Evolutionary conservation across 2,113 vertebrate genomes (phyloP).

Genomic region (Forbesichthys agassizii): DNA sequence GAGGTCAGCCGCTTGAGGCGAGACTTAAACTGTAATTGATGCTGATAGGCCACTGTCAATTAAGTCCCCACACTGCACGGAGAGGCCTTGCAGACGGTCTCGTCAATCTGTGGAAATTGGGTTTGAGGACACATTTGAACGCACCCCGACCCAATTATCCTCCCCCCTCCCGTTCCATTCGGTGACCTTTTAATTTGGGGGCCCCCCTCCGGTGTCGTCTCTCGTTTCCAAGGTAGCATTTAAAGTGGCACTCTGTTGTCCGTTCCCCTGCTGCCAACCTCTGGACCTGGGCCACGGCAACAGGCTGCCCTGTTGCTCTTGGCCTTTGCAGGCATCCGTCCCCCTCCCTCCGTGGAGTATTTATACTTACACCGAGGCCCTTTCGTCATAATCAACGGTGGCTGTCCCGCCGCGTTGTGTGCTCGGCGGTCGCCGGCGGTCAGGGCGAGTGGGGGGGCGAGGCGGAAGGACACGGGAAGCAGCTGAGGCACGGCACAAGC

Average conservation of each 20-base stretch:
- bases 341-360: conserved; percentile 40
- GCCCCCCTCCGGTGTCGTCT: conserved; percentile 44
- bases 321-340: conserved; percentile 21
- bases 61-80: conserved; percentile 23
- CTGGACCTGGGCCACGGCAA: conserved; percentile 40
- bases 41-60: conserved; percentile 45
- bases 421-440: conserved; percentile 62
- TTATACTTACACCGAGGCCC: conserved; percentile 49
- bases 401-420: conserved; percentile 58
- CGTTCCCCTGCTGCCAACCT: conserved; percentile 45
- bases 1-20: conserved; percentile 71
- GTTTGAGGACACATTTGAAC: conserved; percentile 19
- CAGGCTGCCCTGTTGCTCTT: conserved; percentile 49
- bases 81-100: neutral
- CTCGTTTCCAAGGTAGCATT: conserved; percentile 61
- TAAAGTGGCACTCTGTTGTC: conserved; percentile 42
- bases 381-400: conserved; percentile 59
- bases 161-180: conserved; percentile 24
- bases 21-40: conserved; percentile 65
- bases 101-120: conserved; percentile 4
- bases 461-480: conserved; percentile 63
- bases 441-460: conserved; percentile 1
- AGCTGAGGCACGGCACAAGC: conserved; percentile 64
- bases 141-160: conserved; percentile 26
- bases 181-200: conserved; percentile 39